A percentile compares a stretch with the other conserved stretches of the same genome.
Evolutionary conservation across 2,797 vertebrate genomes (phyloP).

Genomic region (Cirrhinus mrigala): DNA sequence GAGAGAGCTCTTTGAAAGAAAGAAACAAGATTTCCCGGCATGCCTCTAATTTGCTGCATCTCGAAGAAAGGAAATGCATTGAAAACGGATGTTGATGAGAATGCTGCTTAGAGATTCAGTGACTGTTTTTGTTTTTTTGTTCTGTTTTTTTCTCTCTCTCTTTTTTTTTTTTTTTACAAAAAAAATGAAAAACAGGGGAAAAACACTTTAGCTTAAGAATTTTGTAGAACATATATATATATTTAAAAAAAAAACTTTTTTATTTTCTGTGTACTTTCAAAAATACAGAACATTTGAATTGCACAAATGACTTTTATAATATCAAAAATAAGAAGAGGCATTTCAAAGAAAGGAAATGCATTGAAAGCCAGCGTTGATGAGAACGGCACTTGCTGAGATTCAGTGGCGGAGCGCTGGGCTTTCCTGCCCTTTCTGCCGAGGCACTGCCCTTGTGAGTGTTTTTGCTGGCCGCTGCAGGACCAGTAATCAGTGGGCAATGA

Average conservation of each 20-base stretch:
- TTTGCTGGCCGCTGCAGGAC: constrained; percentile 20
- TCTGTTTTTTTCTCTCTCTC: not conserved
- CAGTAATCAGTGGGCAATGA: constrained; percentile 46
- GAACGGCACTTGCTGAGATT: constrained; percentile 27
- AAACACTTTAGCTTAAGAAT: not conserved
- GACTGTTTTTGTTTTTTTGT: not conserved
- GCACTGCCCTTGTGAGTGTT: constrained; percentile 22
- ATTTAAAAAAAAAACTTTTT: too few relatives aligned
- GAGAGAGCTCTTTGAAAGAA: constrained; percentile 31
- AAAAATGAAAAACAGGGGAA: too few relatives aligned
- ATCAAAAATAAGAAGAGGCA: not conserved
- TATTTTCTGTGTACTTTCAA: too few relatives aligned
- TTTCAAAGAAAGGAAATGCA: not conserved
- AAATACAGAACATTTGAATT: too few relatives aligned
- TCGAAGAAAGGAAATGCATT: constrained; percentile 14
- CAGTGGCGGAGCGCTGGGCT: not conserved
- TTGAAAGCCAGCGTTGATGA: not conserved
- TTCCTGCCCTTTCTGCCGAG: constrained; percentile 28
- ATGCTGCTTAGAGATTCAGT: constrained; percentile 28
- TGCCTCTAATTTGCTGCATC: constrained; percentile 20
- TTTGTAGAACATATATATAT: too few relatives aligned
- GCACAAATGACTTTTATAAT: not conserved
- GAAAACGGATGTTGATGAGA: constrained; percentile 16
- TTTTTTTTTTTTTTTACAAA: not conserved
- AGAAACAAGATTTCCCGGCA: not conserved